Base-by-base conservation (phyloP, 2,888 invertebrate genomes). In the Drosophila diplacantha region DNA sequence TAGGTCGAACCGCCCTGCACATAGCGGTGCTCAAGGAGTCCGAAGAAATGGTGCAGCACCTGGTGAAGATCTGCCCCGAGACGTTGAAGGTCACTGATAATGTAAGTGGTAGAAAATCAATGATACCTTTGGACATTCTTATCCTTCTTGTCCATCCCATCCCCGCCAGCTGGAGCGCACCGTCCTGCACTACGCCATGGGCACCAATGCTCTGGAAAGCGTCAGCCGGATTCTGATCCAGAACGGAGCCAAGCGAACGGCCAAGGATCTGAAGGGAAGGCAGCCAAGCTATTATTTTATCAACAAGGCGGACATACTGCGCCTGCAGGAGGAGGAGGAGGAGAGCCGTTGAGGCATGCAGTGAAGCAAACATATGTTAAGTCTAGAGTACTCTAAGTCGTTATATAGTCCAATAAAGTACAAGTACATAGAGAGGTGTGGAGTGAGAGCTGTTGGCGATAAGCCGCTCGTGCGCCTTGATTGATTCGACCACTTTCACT, bases 241-340 rank as follows among this genome's bases (percentile, higher is more conserved):
- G 81, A 93, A 94, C 11, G 96, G 96, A 32, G 94, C 96, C 38
- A 94, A 93, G 85, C 90, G 96, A 63, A 93, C 94, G 1, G 90
- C 93, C 5, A 96, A 96, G 87, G 96, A 97, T 89, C 90, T 96
- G 84, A 95, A 95, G 89, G 96, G 95, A 58, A 91, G 96, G 43
- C 95, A 96, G 83, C 95, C 96, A 1, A 94, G 95, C 35, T 96
- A 96, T 88, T 97, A 96, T 88, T 96, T 95, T 86, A 95, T 96
- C 92, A 96, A 96, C 87, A 95, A 95, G 87, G 93, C 95, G 0
- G 96, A 96, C 73, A 95, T 97, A 81, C 89, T 94, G 67, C 91
- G 93, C 68, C 91, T 96, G 41, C 95, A 95, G 85, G 94, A 95
- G 82, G 96, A 96, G 86, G 96, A 96, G 83, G 93, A 93, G 55